Base-by-base conservation (phyloP, 2,113 vertebrate genomes). In the Salvelinus sp. region DNA sequence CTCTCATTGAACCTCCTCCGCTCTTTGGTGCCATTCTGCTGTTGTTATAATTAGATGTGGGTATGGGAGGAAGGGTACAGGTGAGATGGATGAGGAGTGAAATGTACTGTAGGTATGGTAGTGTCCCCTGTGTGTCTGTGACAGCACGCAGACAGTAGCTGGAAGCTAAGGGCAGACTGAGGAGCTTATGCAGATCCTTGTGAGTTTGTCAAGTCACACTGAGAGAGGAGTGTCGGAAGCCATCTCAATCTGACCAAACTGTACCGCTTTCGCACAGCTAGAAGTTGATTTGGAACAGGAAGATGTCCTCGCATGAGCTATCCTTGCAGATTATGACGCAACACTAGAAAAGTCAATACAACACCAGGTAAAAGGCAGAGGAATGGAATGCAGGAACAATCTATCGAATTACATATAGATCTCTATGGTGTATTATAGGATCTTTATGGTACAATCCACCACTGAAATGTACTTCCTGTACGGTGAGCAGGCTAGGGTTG, bases 1-100 rank as follows among this genome's bases (percentile, higher is more conserved):
- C 79, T 92, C 92, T 90, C 77, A 84, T 84, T 33, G 80, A 85
- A 85, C 72, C 74, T 3, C 22, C 54, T 75, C 71, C 38, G 30
- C 74, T 72, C 33, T 72, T 79, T 60, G 76, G 62, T 77, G 80
- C 73, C 79, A 79, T 79, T 83, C 73, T 84, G 92, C 91, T 80
- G 88, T 85, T 90, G 67, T 92, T 94, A 92, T 93, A 93, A 93
- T 93, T 93, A 91, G 86, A 81, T 28, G 18, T 48, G 16, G 76
- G 48, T 47, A 57, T 60, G 1, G 44, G 54, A 54, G 73, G 76
- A 74, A 66, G 18, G 47, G 18, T 71, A 76, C 76, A 80, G 81
- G 72, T 79, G 81, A 84, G 83, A 85, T 82, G 76, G 84, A 87
- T 86, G 78, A 84, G 81, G 78, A 74, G 80, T 67, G 69, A 76